Percentiles rank a stretch among this genome's conserved stretches.
Conservation (phyloP, 1,140 invertebrate genomes). For the Nautilus pompilius region DNA sequence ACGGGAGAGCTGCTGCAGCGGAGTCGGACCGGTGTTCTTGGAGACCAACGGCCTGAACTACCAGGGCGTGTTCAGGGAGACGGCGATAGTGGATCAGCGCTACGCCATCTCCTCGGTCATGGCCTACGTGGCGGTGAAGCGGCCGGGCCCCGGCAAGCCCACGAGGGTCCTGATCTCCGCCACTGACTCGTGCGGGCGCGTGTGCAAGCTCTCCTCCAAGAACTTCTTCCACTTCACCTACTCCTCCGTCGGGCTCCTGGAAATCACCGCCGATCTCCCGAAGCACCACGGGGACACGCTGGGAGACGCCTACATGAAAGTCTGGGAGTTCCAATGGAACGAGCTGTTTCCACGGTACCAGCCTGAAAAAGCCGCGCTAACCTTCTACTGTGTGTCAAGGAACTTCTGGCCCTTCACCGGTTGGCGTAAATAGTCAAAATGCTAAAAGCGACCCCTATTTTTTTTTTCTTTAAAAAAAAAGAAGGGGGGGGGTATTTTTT, state of each 20-base stretch:
- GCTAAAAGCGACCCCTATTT: too few relatives aligned
- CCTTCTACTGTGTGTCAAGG: conserved; percentile 43
- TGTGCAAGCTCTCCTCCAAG: conserved; percentile 38
- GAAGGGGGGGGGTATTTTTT: too few relatives aligned
- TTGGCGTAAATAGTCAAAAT: too few relatives aligned
- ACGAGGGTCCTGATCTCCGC: conserved; percentile 30
- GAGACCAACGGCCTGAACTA: conserved; percentile 41
- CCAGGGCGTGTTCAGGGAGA: conserved; percentile 41
- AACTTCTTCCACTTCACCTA: conserved; percentile 19
- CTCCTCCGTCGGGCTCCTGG: conserved; percentile 33
- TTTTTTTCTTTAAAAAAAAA: too few relatives aligned
- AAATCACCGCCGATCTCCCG: conserved; percentile 20
- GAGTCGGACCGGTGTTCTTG: conserved; percentile 35
- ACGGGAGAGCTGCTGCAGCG: too few relatives aligned
- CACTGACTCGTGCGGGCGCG: conserved; percentile 39
- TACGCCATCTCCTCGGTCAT: conserved; percentile 34
- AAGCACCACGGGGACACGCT: conserved; percentile 30
- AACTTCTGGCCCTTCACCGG: conserved; percentile 34
- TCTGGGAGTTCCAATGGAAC: conserved; percentile 31
- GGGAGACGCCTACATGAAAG: conserved; percentile 28
- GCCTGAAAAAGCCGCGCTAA: conserved; percentile 27
- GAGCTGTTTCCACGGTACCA: conserved; percentile 28
- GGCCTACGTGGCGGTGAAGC: conserved; percentile 35
- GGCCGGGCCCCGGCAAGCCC: too few relatives aligned
- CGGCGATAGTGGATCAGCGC: conserved; percentile 38